Base-by-base conservation (phyloP, 2,113 vertebrate genomes). In the Synodontis membranacea region DNA sequence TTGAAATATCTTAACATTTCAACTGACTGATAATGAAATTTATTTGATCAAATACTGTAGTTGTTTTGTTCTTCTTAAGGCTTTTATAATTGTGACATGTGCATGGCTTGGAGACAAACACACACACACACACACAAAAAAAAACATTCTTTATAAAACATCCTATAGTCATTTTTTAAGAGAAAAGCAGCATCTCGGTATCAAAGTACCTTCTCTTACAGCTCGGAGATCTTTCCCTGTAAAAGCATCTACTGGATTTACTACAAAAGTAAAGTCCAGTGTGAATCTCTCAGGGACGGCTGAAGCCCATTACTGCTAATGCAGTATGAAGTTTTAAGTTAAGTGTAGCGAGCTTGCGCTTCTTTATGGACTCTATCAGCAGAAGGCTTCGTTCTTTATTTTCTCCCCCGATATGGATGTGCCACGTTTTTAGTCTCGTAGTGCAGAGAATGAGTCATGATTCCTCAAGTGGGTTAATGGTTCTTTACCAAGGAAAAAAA, bases 281-380 rank as follows among this genome's bases (percentile, higher is more conserved):
- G 2, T 37, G 21, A 83, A 70, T 52, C n/a, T 39, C 66, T 23
- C 34, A 66, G 46, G 74, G 28, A 62, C n/a, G 72, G 5, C 44
- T 23, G 52, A 25, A 66, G 14, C 28, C 21, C 48, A 48, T 52
- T 6, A 42, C 50, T 15, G 14, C 76, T 28, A 68, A 86, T 44
- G 19, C 60, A 56, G 56, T 79, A 62, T 78, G 19, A 58, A 31
- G 39, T 75, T 87, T 88, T 80, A 74, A 84, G 79, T 34, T 70
- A 85, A 81, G 62, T 66, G 87, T 42, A 83, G 62, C 75, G 58
- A 83, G 85, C 86, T 68, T 64, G 37, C 82, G 28, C 46, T 52
- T 39, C 60, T 56, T 92, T 88, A 90, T 84, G 54, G 64, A 91
- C 50, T 68, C 83, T 82, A 74, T 2, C 64, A 56, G 21, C 37